Evolutionary conservation across 2,113 vertebrate species (phyloP).

Genomic region (Anseranas semipalmata): DNA sequence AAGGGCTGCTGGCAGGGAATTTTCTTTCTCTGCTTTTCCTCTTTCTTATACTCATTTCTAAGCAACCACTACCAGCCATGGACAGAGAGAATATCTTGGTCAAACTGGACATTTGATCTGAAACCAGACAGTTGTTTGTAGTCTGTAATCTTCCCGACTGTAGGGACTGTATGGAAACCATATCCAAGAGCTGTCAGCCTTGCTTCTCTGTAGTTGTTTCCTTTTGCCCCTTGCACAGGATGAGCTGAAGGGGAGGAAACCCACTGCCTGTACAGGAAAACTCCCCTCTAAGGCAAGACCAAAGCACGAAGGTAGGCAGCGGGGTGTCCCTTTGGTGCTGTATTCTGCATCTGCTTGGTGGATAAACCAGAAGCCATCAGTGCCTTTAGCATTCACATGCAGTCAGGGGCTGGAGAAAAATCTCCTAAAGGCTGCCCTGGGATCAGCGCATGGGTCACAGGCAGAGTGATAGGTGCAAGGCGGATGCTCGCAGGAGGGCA

Average conservation of each 20-base stretch:
- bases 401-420: neutral
- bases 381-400: neutral
- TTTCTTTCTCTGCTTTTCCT: neutral
- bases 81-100: neutral
- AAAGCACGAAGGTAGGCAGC: neutral
- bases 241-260: rapidly evolving
- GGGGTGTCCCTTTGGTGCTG: neutral
- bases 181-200: neutral
- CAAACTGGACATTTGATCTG: neutral
- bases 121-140: neutral
- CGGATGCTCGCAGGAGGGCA: neutral
- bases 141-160: neutral
- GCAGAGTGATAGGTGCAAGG: neutral
- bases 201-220: neutral
- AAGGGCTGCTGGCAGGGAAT: constrained; percentile 20
- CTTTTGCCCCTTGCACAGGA: neutral
- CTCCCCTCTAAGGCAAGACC: neutral
- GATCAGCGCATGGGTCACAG: neutral
- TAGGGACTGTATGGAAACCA: neutral
- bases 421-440: neutral
- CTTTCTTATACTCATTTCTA: neutral
- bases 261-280: neutral
- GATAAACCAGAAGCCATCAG: neutral
- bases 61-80: neutral
- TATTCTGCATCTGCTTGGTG: neutral